Percentiles rank a stretch among this genome's conserved stretches.
These are phyloP conservation scores for Cherax quadricarinatus DNA, from an alignment of 1,140 invertebrate species.

Conservation along the genomic window DNA sequence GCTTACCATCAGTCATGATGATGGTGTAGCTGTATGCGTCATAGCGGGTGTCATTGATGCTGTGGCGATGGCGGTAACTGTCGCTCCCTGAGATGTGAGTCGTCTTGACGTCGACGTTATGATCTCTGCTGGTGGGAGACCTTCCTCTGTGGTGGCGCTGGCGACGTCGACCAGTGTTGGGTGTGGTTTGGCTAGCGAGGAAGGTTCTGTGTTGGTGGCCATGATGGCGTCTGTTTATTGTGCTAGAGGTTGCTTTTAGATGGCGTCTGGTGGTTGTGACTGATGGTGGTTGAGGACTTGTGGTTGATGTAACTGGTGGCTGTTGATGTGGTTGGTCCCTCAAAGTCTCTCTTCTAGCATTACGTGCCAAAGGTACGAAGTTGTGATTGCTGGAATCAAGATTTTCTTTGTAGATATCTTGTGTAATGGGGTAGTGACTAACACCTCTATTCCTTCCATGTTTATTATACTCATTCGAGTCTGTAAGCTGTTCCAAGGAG, in stretches of 20 bases:
- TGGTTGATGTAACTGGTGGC: neutral
- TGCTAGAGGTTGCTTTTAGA: too few species aligned
- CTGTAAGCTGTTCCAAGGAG: neutral
- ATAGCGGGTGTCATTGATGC: slow-evolving; percentile 5
- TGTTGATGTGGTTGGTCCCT: neutral
- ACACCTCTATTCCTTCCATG: neutral
- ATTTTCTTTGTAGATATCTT: neutral
- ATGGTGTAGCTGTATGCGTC: slow-evolving; percentile 63
- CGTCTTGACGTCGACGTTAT: slow-evolving; percentile 18
- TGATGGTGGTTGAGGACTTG: too few species aligned
- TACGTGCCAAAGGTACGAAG: neutral
- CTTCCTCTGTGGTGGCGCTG: neutral
- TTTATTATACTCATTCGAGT: neutral
- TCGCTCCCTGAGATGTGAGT: neutral
- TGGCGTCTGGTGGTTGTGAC: neutral
- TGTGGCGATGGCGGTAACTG: slow-evolving; percentile 1
- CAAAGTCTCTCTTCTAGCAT: neutral
- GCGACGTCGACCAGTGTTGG: neutral
- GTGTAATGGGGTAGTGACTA: neutral
- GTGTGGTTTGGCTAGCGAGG: neutral
- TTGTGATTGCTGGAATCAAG: neutral
- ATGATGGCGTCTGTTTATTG: neutral
- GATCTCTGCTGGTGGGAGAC: slow-evolving; percentile 14
- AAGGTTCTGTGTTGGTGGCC: neutral
- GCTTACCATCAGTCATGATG: slow-evolving; percentile 47